Evolutionary conservation across 2,888 invertebrate species (phyloP), one percentile per base, ranked within the genome.

Genomic region (Ormyrus labotus): DNA sequence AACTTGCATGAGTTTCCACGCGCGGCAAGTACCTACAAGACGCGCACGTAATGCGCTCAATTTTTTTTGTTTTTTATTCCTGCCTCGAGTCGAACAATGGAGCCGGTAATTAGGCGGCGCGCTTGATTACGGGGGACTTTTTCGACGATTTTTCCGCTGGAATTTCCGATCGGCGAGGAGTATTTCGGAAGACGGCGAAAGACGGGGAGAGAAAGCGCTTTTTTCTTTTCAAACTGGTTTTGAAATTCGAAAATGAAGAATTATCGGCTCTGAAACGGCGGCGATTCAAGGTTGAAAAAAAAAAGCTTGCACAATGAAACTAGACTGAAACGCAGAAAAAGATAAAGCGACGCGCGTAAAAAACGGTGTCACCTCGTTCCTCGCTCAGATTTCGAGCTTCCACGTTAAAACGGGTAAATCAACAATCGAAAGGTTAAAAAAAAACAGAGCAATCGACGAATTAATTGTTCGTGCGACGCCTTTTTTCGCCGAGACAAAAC

Each of bases 1-100:
- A 81, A 81, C 81, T 81, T 81, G 81, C 48, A 64, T 68, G 73
- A 78, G 72, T 78, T 78, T 73, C 57, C 73, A 53, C 67, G 55
- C n/a, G 55, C 63, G 53, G 34, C 2, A 34, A 34, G 34, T 34
- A 34, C 4, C 34, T 34, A 34, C 4, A 34, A 34, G 34, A 34
- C 34, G 4, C 4, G 34, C 34, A 4, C 34, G 34, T 34, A 34
- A 34, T 34, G 34, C 34, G 34, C 34, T 34, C 2, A 4, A 2
- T 34, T 34, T 34, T 34, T 34, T 34, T 34, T 34, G 0, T 34
- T 34, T 34, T 34, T 0, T 34, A 4, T 34, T 34, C 34, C 34
- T 34, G 34, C 34, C 34, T 34, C 34, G 34, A 34, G 34, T 3
- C 34, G 34, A 34, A 34, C 34, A 34, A 34, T 34, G 34, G 34